Evolutionary conservation across 2,888 invertebrate species (phyloP), one percentile per base, ranked within the genome.

Genomic region (Amphipoea lucens): DNA sequence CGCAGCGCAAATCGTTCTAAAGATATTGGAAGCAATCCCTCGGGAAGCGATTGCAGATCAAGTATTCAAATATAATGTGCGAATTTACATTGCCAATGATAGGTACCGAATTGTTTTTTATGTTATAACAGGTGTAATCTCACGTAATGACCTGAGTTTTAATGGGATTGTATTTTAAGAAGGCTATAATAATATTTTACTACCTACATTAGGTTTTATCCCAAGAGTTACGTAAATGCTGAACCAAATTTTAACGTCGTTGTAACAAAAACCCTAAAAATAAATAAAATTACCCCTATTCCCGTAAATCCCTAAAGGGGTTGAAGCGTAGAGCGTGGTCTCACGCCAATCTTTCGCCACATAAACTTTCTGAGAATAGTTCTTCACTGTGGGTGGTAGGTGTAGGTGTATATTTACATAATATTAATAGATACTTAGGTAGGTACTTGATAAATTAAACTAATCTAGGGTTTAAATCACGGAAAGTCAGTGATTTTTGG

Each of bases 1-100:
- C 91, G 90, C 91, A 90, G 90, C 87, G 91, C 89, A 94, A 93
- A 93, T 93, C 92, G 92, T 88, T 92, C 88, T 88, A 88, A 87
- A 92, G 93, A 92, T 93, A 94, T 94, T 93, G 92, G 90, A 90
- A 90, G 90, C 88, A 86, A 90, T 86, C 93, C 92, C 92, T 88
- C 74, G 90, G 89, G 93, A 91, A 85, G 84, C 87, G 89, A 92
- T 91, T 90, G 88, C 87, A 87, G 90, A 92, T 92, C 91, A 90
- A 91, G 87, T 86, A 87, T 90, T 90, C 88, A 85, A 87, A 91
- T 91, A 90, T 89, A 89, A 90, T 91, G 90, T 87, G 72, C 77
- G 77, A 89, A 87, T 91, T 90, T 90, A 88, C 90, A 88, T 92
- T 90, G 89, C 51, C 63, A 85, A 83, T 87, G 76, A 81, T 77